Conservation (phyloP, 2,797 vertebrate genomes). For the Alca torda region DNA sequence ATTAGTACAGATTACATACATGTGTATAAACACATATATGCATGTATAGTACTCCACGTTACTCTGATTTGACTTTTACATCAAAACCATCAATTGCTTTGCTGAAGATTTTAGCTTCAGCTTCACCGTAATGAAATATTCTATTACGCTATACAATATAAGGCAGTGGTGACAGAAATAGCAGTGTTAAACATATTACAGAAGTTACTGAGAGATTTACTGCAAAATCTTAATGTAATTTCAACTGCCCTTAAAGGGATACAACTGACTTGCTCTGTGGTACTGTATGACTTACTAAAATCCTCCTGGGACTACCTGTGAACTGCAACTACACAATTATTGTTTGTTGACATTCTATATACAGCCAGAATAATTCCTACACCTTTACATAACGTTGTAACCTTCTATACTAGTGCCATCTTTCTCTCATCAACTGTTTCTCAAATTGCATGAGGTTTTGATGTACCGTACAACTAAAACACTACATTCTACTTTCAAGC, state of each 20-base stretch:
- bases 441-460: neutral
- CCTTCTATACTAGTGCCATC: neutral
- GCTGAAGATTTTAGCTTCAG: neutral
- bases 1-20: neutral
- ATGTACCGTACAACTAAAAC: neutral
- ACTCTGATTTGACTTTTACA: neutral
- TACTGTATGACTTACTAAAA: neutral
- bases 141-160: neutral
- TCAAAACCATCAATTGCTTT: neutral
- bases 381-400: neutral
- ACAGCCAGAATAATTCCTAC: neutral
- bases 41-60: neutral
- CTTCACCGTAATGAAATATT: neutral
- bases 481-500: neutral
- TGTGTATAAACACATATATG: neutral
- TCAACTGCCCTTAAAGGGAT: neutral
- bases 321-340: neutral
- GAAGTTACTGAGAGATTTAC: neutral
- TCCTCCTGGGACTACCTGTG: neutral
- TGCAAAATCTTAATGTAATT: neutral
- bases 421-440: neutral
- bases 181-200: neutral
- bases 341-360: neutral
- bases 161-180: neutral
- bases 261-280: neutral